phyloP scores from a whole-genome alignment of 1,140 invertebrate genomes.

The Diabrotica undecimpunctata region DNA sequence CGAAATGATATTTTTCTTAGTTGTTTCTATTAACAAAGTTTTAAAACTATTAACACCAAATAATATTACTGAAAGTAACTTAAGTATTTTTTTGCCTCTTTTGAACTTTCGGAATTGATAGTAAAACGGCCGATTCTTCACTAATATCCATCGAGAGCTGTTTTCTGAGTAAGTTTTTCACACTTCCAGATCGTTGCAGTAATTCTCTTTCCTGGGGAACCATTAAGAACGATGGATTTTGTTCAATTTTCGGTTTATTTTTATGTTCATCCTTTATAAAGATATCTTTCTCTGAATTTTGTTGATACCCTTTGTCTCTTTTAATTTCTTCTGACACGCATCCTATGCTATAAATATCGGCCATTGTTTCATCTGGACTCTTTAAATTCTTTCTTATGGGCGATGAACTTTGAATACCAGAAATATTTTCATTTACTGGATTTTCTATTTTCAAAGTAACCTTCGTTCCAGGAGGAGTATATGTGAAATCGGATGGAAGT shows the following conservation, averaged over 20 bases:
- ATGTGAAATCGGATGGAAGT: slow-evolving; percentile 65
- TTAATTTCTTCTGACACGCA: slow-evolving; percentile 23
- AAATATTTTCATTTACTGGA: slow-evolving; percentile 40
- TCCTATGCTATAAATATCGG: slow-evolving; percentile 44
- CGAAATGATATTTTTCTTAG: too few species aligned
- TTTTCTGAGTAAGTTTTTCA: slow-evolving; percentile 46
- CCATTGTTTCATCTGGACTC: slow-evolving; percentile 44
- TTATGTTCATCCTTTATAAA: slow-evolving; percentile 20
- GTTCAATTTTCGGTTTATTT: slow-evolving; percentile 16
- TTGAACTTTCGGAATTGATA: neutral
- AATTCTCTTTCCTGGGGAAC: slow-evolving; percentile 38
- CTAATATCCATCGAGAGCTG: slow-evolving; percentile 41
- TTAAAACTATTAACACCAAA: too few species aligned
- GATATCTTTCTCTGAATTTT: slow-evolving; percentile 27
- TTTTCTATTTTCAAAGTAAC: slow-evolving; percentile 30
- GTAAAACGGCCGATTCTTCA: slow-evolving; percentile 43
- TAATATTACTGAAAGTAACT: too few species aligned
- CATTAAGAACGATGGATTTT: slow-evolving; percentile 31
- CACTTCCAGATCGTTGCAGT: slow-evolving; percentile 47
- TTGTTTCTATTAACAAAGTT: too few species aligned
- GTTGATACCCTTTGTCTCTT: slow-evolving; percentile 28
- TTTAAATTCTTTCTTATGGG: slow-evolving; percentile 40
- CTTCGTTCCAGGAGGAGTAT: slow-evolving; percentile 57
- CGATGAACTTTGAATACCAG: slow-evolving; percentile 41
- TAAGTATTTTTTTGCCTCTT: too few species aligned